Evolutionary conservation across 2,113 vertebrate species (phyloP).

Genomic region (Perognathus longimembris): DNA sequence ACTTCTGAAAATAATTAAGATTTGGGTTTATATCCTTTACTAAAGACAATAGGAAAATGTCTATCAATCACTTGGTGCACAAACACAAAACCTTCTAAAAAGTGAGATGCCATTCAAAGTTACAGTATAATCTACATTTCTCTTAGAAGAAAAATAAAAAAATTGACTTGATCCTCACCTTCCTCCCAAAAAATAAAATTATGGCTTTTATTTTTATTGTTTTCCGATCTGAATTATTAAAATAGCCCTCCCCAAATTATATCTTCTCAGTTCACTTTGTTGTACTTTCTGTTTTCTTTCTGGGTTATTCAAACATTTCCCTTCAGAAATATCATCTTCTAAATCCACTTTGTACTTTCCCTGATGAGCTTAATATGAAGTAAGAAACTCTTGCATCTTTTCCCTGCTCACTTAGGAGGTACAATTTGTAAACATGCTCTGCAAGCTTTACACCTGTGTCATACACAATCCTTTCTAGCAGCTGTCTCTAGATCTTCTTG

Average conservation of each 20-base stretch:
- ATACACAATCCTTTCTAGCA: background rate
- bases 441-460: background rate
- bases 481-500: background rate
- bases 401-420: background rate
- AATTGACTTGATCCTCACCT: background rate
- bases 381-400: background rate
- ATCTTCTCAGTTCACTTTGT: background rate
- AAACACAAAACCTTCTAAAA: background rate
- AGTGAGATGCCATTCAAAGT: background rate
- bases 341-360: conserved; percentile 6
- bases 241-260: background rate
- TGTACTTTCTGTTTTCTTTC: background rate
- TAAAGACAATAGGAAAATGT: conserved; percentile 45
- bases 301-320: background rate
- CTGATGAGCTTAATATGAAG: background rate
- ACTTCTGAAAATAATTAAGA: conserved; percentile 44
- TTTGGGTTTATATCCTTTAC: conserved; percentile 34
- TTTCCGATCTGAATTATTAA: no score
- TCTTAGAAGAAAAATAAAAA: conserved; percentile 20
- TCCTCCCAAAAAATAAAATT: no score
- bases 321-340: background rate
- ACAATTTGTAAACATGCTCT: background rate
- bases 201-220: no score
- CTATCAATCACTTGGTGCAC: background rate
- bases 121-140: conserved; percentile 23